A percentile compares a stretch with the other conserved stretches of the same genome.
Evolutionary conservation across 2,797 vertebrate genomes (phyloP).

Genomic region (Trachurus trachurus): DNA sequence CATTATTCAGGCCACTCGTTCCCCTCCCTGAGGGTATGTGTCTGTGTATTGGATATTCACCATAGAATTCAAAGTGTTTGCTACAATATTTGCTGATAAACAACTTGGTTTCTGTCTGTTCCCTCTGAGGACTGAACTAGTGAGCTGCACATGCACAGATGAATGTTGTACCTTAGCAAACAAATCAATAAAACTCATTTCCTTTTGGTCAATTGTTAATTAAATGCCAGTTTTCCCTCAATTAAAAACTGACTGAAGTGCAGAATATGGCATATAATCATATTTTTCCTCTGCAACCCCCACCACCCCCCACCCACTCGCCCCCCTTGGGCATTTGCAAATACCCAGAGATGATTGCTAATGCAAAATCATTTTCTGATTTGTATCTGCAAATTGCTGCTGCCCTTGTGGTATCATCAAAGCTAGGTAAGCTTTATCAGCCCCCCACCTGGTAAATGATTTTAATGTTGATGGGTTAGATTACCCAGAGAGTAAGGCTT

Average conservation of each 20-base stretch:
- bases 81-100: slow-evolving; percentile 71
- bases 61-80: slow-evolving; percentile 46
- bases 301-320: not conserved
- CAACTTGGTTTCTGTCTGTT: slow-evolving; percentile 56
- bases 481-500: slow-evolving; percentile 63
- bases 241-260: slow-evolving; percentile 80
- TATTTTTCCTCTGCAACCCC: slow-evolving; percentile 66
- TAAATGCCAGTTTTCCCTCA: slow-evolving; percentile 82
- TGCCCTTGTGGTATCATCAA: slow-evolving; percentile 72
- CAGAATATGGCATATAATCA: slow-evolving; percentile 75
- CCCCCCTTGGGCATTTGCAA: slow-evolving; percentile 41
- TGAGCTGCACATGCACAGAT: slow-evolving; percentile 60
- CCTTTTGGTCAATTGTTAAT: slow-evolving; percentile 86
- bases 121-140: slow-evolving; percentile 51
- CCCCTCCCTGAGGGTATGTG: slow-evolving; percentile 12
- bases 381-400: slow-evolving; percentile 77
- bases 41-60: slow-evolving; percentile 35
- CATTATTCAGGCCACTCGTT: slow-evolving; percentile 21
- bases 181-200: slow-evolving; percentile 87
- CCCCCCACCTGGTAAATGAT: slow-evolving; percentile 70
- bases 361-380: slow-evolving; percentile 78
- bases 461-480: slow-evolving; percentile 76
- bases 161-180: slow-evolving; percentile 78
- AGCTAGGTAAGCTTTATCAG: slow-evolving; percentile 72
- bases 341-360: slow-evolving; percentile 66